phyloP scores from a whole-genome alignment of 2,888 invertebrate species.

The Leptopilina drosophilae region DNA sequence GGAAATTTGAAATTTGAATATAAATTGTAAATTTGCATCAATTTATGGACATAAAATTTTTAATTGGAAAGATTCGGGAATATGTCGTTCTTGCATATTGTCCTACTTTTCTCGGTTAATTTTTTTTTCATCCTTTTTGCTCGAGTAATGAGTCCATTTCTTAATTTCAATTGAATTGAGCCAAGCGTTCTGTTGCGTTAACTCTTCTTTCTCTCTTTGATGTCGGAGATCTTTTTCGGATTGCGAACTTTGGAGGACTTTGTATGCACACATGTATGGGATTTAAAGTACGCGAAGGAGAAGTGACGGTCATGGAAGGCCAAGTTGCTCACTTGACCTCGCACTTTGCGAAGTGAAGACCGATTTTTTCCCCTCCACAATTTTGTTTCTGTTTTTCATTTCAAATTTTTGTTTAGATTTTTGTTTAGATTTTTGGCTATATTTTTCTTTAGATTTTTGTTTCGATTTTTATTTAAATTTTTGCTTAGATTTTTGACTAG shows the following conservation, averaged over 20 bases:
- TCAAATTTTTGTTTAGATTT: neutral
- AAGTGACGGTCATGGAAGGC: slow-evolving; percentile 37
- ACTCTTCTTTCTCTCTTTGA: neutral
- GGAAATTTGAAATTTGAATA: too few relatives aligned
- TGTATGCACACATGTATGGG: neutral
- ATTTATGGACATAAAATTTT: neutral
- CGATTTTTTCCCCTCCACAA: neutral
- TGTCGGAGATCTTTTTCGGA: slow-evolving; percentile 28
- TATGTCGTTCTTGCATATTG: neutral
- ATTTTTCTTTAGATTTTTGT: too few relatives aligned
- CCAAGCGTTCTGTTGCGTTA: slow-evolving; percentile 15
- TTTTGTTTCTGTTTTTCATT: neutral
- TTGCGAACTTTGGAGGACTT: slow-evolving; percentile 28
- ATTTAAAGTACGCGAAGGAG: neutral
- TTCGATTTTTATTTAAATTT: too few relatives aligned
- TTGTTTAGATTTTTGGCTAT: too few relatives aligned
- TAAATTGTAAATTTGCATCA: too few relatives aligned
- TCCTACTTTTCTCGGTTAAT: neutral
- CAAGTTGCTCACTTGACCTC: slow-evolving; percentile 38
- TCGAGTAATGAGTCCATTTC: neutral
- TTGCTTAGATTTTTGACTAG: too few relatives aligned
- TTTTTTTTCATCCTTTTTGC: neutral
- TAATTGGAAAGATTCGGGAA: neutral
- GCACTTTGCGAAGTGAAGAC: slow-evolving; percentile 19
- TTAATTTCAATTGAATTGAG: slow-evolving; percentile 16